These are phyloP conservation scores for Drosophila rufa DNA, from an alignment of 1,140 invertebrate species.

Conservation along the genomic window DNA sequence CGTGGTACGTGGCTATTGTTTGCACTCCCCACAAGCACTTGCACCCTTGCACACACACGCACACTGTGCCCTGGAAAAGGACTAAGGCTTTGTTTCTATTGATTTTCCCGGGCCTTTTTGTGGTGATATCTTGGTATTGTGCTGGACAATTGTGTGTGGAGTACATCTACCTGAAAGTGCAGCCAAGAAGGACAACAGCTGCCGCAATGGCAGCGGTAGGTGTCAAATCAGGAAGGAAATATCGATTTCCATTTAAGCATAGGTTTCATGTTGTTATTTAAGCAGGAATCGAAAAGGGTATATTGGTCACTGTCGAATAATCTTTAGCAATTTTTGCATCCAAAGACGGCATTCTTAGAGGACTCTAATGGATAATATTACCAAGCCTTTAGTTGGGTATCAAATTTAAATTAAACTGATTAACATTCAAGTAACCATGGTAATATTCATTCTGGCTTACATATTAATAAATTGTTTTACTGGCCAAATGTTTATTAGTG, in stretches of 20 bases:
- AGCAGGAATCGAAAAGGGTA: background rate
- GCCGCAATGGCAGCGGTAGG: constrained; percentile 22
- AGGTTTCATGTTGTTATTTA: background rate
- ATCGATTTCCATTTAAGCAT: constrained; percentile 39
- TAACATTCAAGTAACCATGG: background rate
- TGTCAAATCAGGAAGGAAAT: constrained; percentile 50
- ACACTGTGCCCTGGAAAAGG: constrained; percentile 27
- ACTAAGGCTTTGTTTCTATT: constrained; percentile 71
- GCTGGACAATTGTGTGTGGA: constrained; percentile 15
- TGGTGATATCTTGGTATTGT: constrained; percentile 8
- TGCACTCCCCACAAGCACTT: constrained; percentile 46
- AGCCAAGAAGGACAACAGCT: constrained; percentile 25
- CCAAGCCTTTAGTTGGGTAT: background rate
- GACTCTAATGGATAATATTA: background rate
- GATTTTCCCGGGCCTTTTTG: constrained; percentile 56
- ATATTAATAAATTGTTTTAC: background rate
- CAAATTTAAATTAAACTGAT: background rate
- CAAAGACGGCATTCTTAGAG: no score
- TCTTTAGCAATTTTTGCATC: background rate
- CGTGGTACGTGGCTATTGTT: constrained; percentile 66
- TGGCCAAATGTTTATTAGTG: background rate
- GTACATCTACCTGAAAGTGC: constrained; percentile 45
- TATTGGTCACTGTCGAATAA: background rate
- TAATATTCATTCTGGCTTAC: background rate
- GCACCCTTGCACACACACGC: constrained; percentile 8